Conservation (phyloP, 1,140 invertebrate species). For the Polypedilum vanderplanki region DNA sequence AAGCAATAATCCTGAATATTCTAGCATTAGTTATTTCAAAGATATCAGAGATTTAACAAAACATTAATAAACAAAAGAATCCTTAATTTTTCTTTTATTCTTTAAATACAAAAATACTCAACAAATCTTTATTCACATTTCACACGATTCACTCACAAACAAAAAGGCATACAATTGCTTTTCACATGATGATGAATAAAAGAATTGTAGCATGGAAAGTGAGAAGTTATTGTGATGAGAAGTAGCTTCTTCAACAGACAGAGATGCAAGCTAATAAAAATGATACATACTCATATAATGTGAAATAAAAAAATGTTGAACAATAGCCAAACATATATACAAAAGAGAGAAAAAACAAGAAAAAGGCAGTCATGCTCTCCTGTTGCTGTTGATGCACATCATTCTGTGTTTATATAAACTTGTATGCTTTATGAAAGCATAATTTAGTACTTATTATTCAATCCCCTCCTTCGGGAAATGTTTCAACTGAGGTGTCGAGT, state of each 20-base stretch:
- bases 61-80: background rate
- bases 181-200: background rate
- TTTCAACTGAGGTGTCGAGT: conserved; percentile 3
- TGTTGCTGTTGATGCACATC: background rate
- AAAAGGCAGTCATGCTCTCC: background rate
- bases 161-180: background rate
- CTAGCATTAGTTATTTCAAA: no score
- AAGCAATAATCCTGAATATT: no score
- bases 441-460: conserved; percentile 7
- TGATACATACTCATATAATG: conserved; percentile 15
- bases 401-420: background rate
- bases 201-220: background rate
- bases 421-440: background rate
- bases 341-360: background rate
- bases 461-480: background rate
- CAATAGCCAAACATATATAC: background rate
- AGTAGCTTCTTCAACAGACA: background rate
- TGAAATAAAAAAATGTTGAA: background rate
- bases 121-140: background rate
- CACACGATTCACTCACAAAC: background rate
- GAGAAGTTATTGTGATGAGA: conserved; percentile 17
- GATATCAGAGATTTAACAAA: no score
- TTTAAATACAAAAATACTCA: background rate
- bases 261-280: background rate
- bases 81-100: background rate